Evolutionary conservation across 2,113 vertebrate genomes (phyloP).

Genomic region (Marmota monax): DNA sequence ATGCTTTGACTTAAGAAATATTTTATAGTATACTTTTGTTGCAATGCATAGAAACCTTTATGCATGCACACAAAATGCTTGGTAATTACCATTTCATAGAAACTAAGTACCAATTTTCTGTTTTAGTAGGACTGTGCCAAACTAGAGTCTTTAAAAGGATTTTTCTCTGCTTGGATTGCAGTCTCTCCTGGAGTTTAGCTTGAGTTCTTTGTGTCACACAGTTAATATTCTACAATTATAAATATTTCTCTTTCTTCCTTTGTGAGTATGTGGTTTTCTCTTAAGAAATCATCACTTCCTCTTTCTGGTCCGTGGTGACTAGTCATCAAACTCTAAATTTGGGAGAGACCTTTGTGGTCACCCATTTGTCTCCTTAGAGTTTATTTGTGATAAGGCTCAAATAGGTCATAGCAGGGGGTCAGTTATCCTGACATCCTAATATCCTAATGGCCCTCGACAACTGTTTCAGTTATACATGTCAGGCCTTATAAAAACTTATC

Average conservation of each 20-base stretch:
- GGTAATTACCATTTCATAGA: slow-evolving; percentile 5
- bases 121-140: neutral
- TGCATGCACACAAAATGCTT: neutral
- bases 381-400: neutral
- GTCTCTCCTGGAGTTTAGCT: neutral
- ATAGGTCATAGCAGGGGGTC: neutral
- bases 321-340: slow-evolving; percentile 13
- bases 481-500: neutral
- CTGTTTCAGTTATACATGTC: neutral
- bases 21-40: neutral
- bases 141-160: neutral
- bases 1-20: slow-evolving; percentile 40
- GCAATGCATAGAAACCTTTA: neutral
- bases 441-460: neutral
- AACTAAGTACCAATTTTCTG: neutral
- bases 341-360: neutral
- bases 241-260: neutral
- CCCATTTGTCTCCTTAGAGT: neutral
- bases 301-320: neutral
- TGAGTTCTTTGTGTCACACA: neutral
- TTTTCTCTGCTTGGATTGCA: neutral
- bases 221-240: neutral
- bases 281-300: neutral
- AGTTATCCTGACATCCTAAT: neutral
- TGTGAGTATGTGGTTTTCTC: slow-evolving; percentile 18